A percentile compares a stretch with the other conserved stretches of the same genome.
phyloP scores from a whole-genome alignment of 2,113 vertebrate genomes.

The Syngnathus typhle region DNA sequence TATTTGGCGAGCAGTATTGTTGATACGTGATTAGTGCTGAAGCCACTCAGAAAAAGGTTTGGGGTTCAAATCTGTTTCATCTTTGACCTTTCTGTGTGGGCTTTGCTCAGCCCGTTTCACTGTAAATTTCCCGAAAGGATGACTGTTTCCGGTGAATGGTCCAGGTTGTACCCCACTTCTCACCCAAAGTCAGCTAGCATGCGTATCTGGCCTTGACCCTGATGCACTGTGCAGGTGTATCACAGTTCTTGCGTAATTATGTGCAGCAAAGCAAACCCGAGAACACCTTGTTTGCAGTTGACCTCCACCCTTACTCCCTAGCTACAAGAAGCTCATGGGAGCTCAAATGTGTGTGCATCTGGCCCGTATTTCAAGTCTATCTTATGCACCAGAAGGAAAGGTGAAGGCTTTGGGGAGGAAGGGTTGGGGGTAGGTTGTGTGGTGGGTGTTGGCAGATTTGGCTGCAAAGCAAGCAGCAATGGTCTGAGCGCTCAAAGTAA shows the following conservation, averaged over 20 bases:
- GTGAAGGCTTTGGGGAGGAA: conserved; percentile 32
- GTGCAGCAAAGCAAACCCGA: conserved; percentile 47
- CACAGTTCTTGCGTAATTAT: conserved; percentile 61
- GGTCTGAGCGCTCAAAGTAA: conserved; percentile 66
- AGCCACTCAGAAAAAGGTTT: background rate
- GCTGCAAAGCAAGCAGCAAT: conserved; percentile 64
- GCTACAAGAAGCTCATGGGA: conserved; percentile 20
- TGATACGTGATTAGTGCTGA: background rate
- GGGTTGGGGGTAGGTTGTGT: background rate
- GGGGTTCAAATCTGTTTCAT: background rate
- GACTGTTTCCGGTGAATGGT: background rate
- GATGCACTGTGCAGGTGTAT: conserved; percentile 64
- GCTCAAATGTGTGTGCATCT: conserved; percentile 11
- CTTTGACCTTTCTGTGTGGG: background rate
- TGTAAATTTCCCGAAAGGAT: background rate
- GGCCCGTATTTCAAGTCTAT: conserved; percentile 37
- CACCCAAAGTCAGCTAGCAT: conserved; percentile 9
- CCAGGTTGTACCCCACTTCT: background rate
- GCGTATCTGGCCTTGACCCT: conserved; percentile 54
- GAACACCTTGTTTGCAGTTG: conserved; percentile 58
- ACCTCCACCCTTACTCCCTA: conserved; percentile 57
- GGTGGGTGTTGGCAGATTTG: conserved; percentile 23
- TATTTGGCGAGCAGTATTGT: background rate
- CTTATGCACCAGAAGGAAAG: conserved; percentile 56
- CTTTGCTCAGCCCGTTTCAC: background rate